Conservation (phyloP, 30 jellyfish, hydroid and myxozoan species). For the Cassiopea andromeda region DNA sequence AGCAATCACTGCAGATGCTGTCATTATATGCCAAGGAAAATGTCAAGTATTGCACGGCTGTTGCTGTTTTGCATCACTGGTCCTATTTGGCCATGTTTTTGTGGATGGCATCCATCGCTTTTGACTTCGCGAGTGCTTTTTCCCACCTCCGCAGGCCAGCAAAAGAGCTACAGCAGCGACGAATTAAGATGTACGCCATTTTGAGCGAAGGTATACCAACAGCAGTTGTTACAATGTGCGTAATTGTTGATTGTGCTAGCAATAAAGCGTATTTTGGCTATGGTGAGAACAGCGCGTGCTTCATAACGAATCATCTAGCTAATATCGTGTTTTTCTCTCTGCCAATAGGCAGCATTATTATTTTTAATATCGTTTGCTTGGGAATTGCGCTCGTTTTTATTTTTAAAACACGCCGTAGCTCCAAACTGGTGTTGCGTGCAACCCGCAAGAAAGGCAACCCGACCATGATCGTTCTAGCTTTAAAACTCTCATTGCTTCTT, state of each 20-base stretch:
- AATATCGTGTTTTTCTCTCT: constrained; percentile 40
- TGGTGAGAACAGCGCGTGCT: constrained; percentile 44
- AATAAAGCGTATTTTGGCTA: constrained; percentile 28
- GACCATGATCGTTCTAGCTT: constrained; percentile 33
- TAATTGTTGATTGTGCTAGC: constrained; percentile 26
- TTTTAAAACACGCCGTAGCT: constrained; percentile 11
- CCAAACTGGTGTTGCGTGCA: constrained; percentile 1
- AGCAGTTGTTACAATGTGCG: constrained; percentile 24
- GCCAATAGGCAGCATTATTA: constrained; percentile 31
- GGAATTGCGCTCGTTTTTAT: constrained; percentile 20
- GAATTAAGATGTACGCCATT: constrained; percentile 35
- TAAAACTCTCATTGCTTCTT: constrained; percentile 46
- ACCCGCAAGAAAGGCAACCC: constrained; percentile 9
- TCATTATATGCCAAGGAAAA: constrained; percentile 2
- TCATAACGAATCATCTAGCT: constrained; percentile 42
- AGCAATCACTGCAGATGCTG: constrained; percentile 36
- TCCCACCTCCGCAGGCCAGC: constrained; percentile 33
- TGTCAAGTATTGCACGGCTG: constrained; percentile 12
- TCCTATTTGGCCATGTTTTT: constrained; percentile 45
- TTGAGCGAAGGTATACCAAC: constrained; percentile 27
- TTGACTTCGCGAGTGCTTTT: constrained; percentile 43
- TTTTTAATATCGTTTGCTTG: constrained; percentile 52
- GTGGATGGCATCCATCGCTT: constrained; percentile 73
- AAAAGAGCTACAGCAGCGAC: constrained; percentile 23
- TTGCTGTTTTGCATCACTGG: constrained; percentile 62